These are phyloP conservation scores for Hemistola chrysoprasaria DNA, from an alignment of 2,888 invertebrate species.

Conservation along the genomic window DNA sequence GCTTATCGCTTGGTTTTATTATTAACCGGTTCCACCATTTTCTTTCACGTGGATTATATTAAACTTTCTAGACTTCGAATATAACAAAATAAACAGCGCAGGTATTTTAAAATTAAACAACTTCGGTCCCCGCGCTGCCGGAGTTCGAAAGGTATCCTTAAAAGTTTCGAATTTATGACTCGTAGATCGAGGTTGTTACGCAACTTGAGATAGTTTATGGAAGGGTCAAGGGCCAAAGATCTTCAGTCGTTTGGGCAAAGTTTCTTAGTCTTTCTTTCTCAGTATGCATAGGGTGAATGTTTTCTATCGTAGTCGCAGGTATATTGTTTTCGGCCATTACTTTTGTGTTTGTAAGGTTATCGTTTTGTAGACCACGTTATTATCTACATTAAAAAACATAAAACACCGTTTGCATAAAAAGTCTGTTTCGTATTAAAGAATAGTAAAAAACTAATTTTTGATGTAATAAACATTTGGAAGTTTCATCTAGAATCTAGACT, in stretches of 20 bases:
- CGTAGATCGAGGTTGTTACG: conserved; percentile 40
- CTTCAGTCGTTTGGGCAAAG: conserved; percentile 50
- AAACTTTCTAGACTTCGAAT: conserved; percentile 6
- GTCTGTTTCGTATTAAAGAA: too few relatives aligned
- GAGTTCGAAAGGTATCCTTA: conserved; percentile 34
- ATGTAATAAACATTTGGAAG: too few relatives aligned
- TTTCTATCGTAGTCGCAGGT: neutral
- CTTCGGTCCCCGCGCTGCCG: conserved; percentile 21
- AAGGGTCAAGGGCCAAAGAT: conserved; percentile 58
- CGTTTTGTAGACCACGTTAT: too few relatives aligned
- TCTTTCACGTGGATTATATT: neutral
- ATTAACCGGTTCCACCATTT: too few relatives aligned
- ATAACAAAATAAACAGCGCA: conserved; percentile 1
- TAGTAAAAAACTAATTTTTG: too few relatives aligned
- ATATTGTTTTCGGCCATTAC: too few relatives aligned
- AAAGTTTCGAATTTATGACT: conserved; percentile 59
- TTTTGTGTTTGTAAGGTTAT: too few relatives aligned
- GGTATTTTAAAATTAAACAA: conserved; percentile 16
- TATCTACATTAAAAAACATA: too few relatives aligned
- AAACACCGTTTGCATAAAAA: too few relatives aligned
- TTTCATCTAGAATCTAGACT: too few relatives aligned
- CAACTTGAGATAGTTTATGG: conserved; percentile 55
- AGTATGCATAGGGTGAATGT: neutral
- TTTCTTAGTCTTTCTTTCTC: conserved; percentile 27
- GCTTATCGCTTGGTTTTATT: too few relatives aligned